phyloP scores from a whole-genome alignment of 2,888 invertebrate genomes.

The Apomyelois bistriatella region DNA sequence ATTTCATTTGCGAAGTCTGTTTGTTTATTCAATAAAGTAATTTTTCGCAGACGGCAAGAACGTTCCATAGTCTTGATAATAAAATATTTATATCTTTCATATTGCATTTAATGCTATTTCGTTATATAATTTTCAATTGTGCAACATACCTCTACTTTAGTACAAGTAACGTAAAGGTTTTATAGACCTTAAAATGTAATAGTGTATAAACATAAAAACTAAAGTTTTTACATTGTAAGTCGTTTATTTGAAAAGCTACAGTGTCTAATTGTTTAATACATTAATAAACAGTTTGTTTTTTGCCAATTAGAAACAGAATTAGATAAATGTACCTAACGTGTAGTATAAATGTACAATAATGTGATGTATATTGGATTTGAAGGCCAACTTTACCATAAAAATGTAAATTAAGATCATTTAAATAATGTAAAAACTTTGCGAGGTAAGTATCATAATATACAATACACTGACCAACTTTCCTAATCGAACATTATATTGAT shows the following conservation, averaged over 20 bases:
- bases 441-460: constrained; percentile 35
- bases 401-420: constrained; percentile 28
- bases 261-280: too few species aligned
- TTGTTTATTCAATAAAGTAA: constrained; percentile 23
- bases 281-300: too few species aligned
- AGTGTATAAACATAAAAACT: too few species aligned
- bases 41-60: constrained; percentile 21
- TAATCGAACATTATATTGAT: too few species aligned
- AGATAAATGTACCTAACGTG: constrained; percentile 17
- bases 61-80: constrained; percentile 19
- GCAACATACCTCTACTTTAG: too few species aligned
- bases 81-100: constrained; percentile 12
- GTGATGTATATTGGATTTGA: constrained; percentile 43
- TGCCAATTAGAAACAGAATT: too few species aligned
- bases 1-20: neutral
- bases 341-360: constrained; percentile 29
- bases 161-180: too few species aligned
- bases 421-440: constrained; percentile 24
- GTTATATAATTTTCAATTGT: neutral
- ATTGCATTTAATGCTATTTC: neutral
- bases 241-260: too few species aligned
- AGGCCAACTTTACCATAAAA: constrained; percentile 29
- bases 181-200: too few species aligned
- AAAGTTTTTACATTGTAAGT: too few species aligned
- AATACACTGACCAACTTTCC: too few species aligned